These are phyloP conservation scores for Pyrrhura leucotis DNA, from an alignment of 2,797 vertebrate species.

Conservation along the genomic window DNA sequence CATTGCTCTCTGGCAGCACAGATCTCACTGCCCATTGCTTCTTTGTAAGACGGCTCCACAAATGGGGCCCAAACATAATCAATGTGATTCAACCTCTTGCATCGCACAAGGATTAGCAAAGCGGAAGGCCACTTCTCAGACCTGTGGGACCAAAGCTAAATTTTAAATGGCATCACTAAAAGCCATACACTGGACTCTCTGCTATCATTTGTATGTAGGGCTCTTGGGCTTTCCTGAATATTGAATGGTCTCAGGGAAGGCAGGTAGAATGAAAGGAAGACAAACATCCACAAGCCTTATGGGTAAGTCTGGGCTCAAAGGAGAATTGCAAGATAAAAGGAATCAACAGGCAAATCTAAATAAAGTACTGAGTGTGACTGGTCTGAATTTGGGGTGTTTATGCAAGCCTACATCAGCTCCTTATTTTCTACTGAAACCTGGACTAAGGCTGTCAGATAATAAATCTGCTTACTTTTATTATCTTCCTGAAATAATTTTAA, in stretches of 20 bases:
- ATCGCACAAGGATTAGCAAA: background rate
- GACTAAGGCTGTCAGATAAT: background rate
- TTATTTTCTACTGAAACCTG: background rate
- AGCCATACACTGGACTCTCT: background rate
- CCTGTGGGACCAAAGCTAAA: background rate
- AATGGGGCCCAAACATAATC: background rate
- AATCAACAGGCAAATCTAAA: background rate
- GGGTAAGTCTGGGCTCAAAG: background rate
- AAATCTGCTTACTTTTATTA: background rate
- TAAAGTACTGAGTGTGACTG: background rate
- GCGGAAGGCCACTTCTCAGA: background rate
- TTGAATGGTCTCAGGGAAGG: background rate
- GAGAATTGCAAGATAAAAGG: background rate
- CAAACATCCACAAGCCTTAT: background rate
- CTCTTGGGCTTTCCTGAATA: background rate
- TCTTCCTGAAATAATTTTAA: background rate
- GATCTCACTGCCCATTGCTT: background rate
- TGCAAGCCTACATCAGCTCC: background rate
- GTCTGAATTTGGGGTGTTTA: background rate
- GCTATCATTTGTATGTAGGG: background rate
- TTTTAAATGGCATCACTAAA: background rate
- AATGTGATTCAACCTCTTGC: background rate
- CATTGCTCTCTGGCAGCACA: background rate
- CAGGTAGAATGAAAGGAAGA: background rate
- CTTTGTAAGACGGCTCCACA: background rate